phyloP scores from a whole-genome alignment of 2,113 vertebrate genomes.

The Candoia aspera region DNA sequence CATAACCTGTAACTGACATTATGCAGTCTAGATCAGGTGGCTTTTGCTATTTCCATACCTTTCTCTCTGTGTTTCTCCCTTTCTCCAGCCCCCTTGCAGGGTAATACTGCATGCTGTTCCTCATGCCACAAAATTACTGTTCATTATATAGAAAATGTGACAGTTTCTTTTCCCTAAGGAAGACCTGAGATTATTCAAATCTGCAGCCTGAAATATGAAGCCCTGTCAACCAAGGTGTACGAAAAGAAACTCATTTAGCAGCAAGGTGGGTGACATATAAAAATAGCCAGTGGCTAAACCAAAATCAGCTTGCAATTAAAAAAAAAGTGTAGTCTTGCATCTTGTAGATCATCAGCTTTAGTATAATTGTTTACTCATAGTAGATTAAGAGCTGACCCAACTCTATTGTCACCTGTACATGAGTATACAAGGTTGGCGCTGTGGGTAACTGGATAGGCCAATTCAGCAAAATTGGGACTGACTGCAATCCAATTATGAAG shows the following conservation, averaged over 20 bases:
- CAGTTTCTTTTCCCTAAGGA: constrained; percentile 58
- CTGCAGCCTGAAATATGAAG: constrained; percentile 40
- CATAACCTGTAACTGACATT: constrained; percentile 30
- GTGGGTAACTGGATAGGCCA: neutral
- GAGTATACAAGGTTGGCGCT: neutral
- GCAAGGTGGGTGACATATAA: neutral
- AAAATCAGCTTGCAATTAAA: neutral
- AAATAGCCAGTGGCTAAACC: neutral
- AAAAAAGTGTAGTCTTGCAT: neutral
- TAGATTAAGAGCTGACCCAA: neutral
- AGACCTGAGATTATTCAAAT: constrained; percentile 41
- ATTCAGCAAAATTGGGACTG: neutral
- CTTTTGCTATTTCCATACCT: neutral
- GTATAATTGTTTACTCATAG: constrained; percentile 23
- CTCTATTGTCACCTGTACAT: neutral
- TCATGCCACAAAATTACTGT: constrained; percentile 35
- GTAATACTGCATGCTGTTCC: constrained; percentile 33
- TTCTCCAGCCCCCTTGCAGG: neutral
- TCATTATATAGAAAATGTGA: constrained; percentile 55
- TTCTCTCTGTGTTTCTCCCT: neutral
- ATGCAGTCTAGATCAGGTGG: constrained; percentile 24
- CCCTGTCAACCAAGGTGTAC: constrained; percentile 41
- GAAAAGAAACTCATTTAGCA: constrained; percentile 42
- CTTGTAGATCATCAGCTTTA: neutral
- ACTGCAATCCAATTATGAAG: neutral